Conservation (phyloP, 2,888 invertebrate species). For the Orthonychiurus folsomi region DNA sequence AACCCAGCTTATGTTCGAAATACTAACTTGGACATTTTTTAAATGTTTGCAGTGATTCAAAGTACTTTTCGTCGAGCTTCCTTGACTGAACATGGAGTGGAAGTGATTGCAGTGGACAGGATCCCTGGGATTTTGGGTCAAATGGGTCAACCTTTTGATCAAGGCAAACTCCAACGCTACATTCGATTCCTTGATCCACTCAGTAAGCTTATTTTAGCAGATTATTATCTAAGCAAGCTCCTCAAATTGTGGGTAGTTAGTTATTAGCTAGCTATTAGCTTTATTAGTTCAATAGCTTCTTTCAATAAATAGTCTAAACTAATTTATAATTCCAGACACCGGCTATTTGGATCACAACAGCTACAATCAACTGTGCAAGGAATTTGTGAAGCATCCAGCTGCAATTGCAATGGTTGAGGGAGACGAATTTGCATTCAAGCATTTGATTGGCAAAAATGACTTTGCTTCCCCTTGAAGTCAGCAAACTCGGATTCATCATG, state of each 20-base stretch:
- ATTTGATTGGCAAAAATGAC: slow-evolving; percentile 7
- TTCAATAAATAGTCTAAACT: neutral
- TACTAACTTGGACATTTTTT: neutral
- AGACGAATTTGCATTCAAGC: slow-evolving; percentile 14
- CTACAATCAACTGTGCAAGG: slow-evolving; percentile 10
- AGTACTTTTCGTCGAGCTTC: slow-evolving; percentile 11
- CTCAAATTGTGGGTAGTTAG: no score
- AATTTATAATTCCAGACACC: neutral
- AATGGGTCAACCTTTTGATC: slow-evolving; percentile 10
- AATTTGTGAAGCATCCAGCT: slow-evolving; percentile 13
- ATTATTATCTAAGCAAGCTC: no score
- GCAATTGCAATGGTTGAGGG: slow-evolving; percentile 11
- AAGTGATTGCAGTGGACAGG: neutral
- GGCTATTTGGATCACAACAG: slow-evolving; percentile 6
- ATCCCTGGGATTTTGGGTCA: slow-evolving; percentile 12
- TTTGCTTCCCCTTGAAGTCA: slow-evolving; percentile 9
- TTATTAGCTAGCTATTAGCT: no score
- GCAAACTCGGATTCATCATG: neutral
- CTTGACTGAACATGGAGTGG: slow-evolving; percentile 10
- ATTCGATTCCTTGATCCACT: slow-evolving; percentile 9
- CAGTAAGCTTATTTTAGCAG: no score
- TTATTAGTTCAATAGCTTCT: neutral
- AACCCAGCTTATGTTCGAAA: neutral
- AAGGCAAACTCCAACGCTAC: neutral
- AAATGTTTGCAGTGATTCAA: slow-evolving; percentile 6